These are phyloP conservation scores for Gryllus bimaculatus DNA, from an alignment of 1,140 invertebrate genomes.

Conservation along the genomic window DNA sequence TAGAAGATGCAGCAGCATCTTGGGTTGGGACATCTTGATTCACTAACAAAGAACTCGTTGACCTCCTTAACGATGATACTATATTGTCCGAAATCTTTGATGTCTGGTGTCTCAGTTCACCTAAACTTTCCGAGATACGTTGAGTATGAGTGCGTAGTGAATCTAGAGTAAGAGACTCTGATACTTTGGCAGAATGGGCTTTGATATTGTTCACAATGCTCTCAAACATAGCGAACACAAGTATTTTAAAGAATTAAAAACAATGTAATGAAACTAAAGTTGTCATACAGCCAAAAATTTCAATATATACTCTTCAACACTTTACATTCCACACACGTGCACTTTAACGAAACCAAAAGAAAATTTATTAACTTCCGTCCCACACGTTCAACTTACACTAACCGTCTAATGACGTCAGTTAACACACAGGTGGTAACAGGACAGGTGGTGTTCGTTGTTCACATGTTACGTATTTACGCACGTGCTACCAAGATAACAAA, in stretches of 20 bases:
- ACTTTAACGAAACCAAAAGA: background rate
- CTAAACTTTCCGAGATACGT: constrained; percentile 20
- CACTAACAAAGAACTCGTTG: constrained; percentile 8
- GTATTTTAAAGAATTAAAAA: no score
- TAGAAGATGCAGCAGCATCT: background rate
- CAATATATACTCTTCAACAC: no score
- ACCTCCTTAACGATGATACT: constrained; percentile 12
- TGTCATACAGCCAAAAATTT: no score
- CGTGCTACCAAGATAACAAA: no score
- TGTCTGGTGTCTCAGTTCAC: constrained; percentile 19
- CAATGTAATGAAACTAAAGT: no score
- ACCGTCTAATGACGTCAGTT: background rate
- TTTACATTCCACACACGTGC: background rate
- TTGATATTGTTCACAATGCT: constrained; percentile 37
- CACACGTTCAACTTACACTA: background rate
- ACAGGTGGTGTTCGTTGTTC: no score
- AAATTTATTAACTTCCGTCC: background rate
- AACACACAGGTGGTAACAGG: background rate
- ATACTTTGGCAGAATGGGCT: constrained; percentile 37
- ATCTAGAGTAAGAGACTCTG: constrained; percentile 33
- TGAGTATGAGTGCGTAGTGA: constrained; percentile 33
- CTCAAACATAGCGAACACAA: constrained; percentile 41
- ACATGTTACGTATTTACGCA: no score
- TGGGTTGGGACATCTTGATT: background rate
- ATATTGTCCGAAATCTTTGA: constrained; percentile 15